These are phyloP conservation scores for Penaeus vannamei DNA, from an alignment of 1,140 invertebrate species.

Conservation along the genomic window DNA sequence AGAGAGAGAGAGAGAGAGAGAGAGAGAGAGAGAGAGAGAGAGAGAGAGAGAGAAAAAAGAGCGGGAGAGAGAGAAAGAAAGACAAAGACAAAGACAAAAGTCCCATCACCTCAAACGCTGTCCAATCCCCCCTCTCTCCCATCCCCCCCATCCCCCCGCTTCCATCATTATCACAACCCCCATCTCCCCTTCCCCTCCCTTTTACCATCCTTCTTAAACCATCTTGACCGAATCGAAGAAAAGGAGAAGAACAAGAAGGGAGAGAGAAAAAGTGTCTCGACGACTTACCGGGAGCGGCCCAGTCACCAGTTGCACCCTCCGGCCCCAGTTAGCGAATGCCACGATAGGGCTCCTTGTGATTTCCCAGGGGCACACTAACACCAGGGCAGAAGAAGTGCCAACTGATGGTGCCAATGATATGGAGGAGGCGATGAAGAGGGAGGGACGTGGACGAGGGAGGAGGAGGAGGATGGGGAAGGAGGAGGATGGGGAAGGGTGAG, in stretches of 20 bases:
- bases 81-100: no score
- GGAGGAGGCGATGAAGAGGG: conserved; percentile 21
- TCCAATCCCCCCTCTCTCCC: conserved; percentile 6
- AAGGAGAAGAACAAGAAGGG: no score
- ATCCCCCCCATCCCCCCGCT: background rate
- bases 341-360: conserved; percentile 56
- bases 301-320: conserved; percentile 3
- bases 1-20: no score
- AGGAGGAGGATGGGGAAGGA: background rate
- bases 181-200: background rate
- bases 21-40: no score
- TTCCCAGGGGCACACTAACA: conserved; percentile 59
- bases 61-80: no score
- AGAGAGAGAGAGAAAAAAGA: no score
- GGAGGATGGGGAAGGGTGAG: background rate
- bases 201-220: no score
- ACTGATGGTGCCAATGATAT: conserved; percentile 65
- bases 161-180: background rate
- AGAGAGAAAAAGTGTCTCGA: no score
- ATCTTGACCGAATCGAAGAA: no score
- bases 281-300: background rate
- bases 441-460: background rate
- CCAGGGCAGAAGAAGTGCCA: conserved; percentile 55
- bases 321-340: conserved; percentile 44
- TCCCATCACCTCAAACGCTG: background rate